These are phyloP conservation scores for Synodontis membranacea DNA, from an alignment of 2,113 vertebrate species.

Conservation along the genomic window DNA sequence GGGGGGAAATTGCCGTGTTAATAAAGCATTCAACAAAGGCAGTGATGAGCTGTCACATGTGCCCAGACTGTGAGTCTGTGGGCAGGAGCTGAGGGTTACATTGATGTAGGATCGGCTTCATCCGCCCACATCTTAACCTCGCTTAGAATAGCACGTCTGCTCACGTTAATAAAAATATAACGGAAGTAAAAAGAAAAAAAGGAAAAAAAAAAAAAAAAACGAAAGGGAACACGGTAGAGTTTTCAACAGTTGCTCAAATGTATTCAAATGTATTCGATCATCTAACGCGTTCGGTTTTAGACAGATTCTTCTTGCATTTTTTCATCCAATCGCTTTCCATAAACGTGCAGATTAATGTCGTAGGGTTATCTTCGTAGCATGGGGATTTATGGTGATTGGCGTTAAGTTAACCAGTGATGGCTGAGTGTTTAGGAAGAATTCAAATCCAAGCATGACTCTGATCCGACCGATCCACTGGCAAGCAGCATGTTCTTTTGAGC, in stretches of 20 bases:
- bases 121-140: background rate
- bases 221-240: background rate
- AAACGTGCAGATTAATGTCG: too few relatives aligned
- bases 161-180: background rate
- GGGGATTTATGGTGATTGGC: background rate
- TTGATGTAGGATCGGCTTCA: background rate
- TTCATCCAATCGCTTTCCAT: background rate
- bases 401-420: background rate
- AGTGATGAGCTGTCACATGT: background rate
- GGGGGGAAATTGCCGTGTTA: background rate
- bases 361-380: background rate
- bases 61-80: constrained; percentile 7
- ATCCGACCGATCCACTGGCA: background rate
- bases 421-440: background rate
- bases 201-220: too few relatives aligned
- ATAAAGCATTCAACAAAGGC: background rate
- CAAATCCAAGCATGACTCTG: background rate
- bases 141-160: background rate
- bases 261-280: background rate
- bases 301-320: background rate
- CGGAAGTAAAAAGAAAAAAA: too few relatives aligned
- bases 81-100: background rate
- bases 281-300: background rate
- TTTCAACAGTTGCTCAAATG: background rate
- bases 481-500: background rate